Percentiles rank a stretch among this genome's conserved stretches.
Conservation (phyloP, 2,888 invertebrate species). For the Panzeria rudis region DNA sequence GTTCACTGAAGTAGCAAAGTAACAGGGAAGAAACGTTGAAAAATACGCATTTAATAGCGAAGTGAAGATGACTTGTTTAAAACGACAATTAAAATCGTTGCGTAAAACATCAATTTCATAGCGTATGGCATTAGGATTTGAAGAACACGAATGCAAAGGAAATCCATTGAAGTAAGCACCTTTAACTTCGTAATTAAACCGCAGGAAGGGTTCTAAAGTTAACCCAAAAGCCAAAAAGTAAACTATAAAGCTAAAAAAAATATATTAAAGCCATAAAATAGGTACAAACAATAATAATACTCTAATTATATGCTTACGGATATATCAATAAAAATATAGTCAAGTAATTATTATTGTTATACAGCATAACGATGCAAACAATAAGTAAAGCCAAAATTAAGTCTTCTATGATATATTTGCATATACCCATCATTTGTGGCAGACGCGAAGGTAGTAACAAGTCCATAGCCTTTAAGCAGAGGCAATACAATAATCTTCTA, state of each 20-base stretch:
- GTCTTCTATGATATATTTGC: conserved; percentile 84
- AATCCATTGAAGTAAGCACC: conserved; percentile 85
- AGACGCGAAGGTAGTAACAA: conserved; percentile 82
- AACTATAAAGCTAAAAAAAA: conserved; percentile 86
- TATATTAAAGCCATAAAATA: neutral
- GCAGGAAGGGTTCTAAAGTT: conserved; percentile 90
- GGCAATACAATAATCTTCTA: conserved; percentile 90
- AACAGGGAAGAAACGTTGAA: conserved; percentile 94
- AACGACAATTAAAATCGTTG: conserved; percentile 93
- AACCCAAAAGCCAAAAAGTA: conserved; percentile 93
- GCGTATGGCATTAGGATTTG: conserved; percentile 88
- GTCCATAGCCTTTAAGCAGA: conserved; percentile 85
- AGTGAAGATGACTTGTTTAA: conserved; percentile 93
- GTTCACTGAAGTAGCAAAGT: conserved; percentile 92
- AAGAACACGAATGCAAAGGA: conserved; percentile 90
- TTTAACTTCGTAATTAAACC: conserved; percentile 84
- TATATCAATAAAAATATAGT: conserved; percentile 94
- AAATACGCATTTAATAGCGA: conserved; percentile 94
- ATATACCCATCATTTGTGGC: conserved; percentile 79
- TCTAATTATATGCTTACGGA: conserved; percentile 88
- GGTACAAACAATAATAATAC: neutral
- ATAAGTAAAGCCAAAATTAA: conserved; percentile 86
- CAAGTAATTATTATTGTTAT: conserved; percentile 89
- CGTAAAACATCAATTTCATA: conserved; percentile 93
- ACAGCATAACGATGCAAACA: conserved; percentile 89